Base-by-base conservation (phyloP, 2,113 vertebrate species). In the Chunga burmeisteri region DNA sequence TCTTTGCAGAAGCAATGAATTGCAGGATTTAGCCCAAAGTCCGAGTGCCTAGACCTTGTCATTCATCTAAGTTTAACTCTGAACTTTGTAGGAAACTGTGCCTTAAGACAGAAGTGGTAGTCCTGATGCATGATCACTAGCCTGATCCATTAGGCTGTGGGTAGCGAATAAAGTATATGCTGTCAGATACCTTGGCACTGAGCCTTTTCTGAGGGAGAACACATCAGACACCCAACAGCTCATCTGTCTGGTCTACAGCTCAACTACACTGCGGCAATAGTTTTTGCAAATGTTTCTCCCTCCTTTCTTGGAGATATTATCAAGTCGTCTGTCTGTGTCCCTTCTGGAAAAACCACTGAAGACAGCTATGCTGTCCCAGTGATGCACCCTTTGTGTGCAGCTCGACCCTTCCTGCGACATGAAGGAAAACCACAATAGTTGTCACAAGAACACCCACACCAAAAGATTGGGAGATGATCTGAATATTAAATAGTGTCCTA, bases 381-480 rank as follows among this genome's bases (percentile, higher is more conserved):
- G 38, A 25, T 8, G 8, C 1, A 8, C 6, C 16, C 22, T 20
- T 36, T 23, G 20, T 0, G 0, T 1, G 11, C 11, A 47, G 49
- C 50, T 72, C 42, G n/a, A 26, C 16, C 18, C 36, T 44, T 40
- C 38, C 36, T 38, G 22, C 2, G 3, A 11, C 1, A 0, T 0
- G 13, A 88, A 55, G 26, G 53, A 50, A 72, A 65, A 59, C 18
- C 14, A 44, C 20, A 9, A 19, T 0, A 47, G 22, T 1, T 38
- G 10, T 21, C 73, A 46, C 19, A 17, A 23, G 38, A 29, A 7
- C 38, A 21, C 16, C 58, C 29, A 32, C 4, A 17, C 11, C 44
- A 23, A 42, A 61, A 52, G 46, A 40, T 21, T 27, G 15, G 52
- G 34, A 56, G 44, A 42, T 26, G 5, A 63, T 9, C 10, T 49